A percentile compares a stretch with the other conserved stretches of the same genome.
These are phyloP conservation scores for Xylocopa sonorina DNA, from an alignment of 1,140 invertebrate genomes.

Conservation along the genomic window DNA sequence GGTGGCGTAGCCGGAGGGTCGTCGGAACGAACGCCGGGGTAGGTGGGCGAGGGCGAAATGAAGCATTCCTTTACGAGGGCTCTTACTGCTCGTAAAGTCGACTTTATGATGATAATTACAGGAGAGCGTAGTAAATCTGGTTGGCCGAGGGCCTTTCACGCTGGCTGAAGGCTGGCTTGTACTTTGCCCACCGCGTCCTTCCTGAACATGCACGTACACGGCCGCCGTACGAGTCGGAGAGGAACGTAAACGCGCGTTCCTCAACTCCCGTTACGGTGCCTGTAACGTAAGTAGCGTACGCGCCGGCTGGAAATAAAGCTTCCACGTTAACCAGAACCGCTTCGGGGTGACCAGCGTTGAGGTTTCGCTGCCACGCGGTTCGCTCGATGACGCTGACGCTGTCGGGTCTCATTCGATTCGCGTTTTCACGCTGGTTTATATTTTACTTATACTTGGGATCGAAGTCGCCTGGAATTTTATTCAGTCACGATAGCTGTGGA, in stretches of 20 bases:
- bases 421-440: not conserved
- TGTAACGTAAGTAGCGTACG: constrained; percentile 28
- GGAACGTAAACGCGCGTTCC: constrained; percentile 64
- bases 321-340: constrained; percentile 47
- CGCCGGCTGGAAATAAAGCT: constrained; percentile 47
- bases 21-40: constrained; percentile 41
- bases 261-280: constrained; percentile 51
- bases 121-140: constrained; percentile 82
- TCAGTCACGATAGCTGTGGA: no score
- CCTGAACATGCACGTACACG: constrained; percentile 47
- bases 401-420: not conserved
- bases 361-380: not conserved
- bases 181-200: constrained; percentile 56
- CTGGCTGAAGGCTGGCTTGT: constrained; percentile 48
- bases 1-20: constrained; percentile 62
- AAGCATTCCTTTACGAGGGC: constrained; percentile 84
- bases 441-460: no score
- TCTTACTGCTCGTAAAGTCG: constrained; percentile 84
- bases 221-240: constrained; percentile 14
- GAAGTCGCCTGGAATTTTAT: no score
- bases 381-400: not conserved
- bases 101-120: constrained; percentile 86
- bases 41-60: constrained; percentile 78
- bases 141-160: constrained; percentile 66
- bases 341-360: constrained; percentile 6